Base-by-base conservation (phyloP, 2,797 vertebrate species). In the Benthosema pterotum region DNA sequence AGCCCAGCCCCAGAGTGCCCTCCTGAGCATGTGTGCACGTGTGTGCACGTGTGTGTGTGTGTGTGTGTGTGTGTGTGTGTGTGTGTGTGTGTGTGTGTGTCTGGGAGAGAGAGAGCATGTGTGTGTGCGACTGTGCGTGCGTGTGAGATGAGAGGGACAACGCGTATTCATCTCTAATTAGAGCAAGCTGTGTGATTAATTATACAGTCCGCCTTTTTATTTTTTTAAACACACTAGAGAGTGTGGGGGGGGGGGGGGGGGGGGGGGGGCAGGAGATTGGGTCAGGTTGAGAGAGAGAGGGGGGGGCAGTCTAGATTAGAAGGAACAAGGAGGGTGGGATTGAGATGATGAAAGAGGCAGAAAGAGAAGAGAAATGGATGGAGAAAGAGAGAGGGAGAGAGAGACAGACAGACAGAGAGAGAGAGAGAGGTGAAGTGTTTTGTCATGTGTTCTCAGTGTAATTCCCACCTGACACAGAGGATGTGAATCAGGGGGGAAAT, bases 141-240 rank as follows among this genome's bases (percentile, higher is more conserved):
- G 61, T 93, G 94, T 17, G 72, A 16, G 93, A 95, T 94, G 94
- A 96, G 93, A 96, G 94, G 95, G 95, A 96, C 96, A 96, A 94
- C 95, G 94, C 93, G 92, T 95, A 97, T 98, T 97, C 96, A 97
- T 95, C 95, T 94, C 96, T 98, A 98, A 99, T 99, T 98, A 98
- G 95, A 98, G 95, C 96, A 98, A 98, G 96, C 97, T 97, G 96
- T 96, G 97, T 98, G 96, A 98, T 98, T 98, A 98, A 99, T 98
- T 98, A 98, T 98, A 96, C 97, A 98, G 96, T 98, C 96, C 93
- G 94, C 95, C 96, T 98, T 97, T 96, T 95, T 96, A 95, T 94
- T 95, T 97, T 38, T 38, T 38, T 38, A 38, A 38, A 38, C 32
- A 38, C 32, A 38, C 32, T 38, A 92, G 93, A 93, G 93, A 94